Conservation (phyloP, 35 echinoderm and acorn worm species). For the Stichopus chloronotus region DNA sequence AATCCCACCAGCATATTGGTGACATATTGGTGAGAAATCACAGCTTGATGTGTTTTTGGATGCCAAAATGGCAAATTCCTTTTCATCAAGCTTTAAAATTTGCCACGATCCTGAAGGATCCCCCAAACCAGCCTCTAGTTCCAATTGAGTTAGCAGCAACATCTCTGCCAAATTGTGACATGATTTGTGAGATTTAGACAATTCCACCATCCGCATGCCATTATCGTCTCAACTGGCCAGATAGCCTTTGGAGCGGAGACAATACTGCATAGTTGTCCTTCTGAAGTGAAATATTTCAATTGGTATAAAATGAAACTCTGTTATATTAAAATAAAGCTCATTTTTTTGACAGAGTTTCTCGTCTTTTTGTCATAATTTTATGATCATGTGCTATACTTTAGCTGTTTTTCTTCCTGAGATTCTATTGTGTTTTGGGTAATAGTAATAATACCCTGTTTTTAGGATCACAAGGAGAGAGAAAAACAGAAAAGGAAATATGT, state of each 20-base stretch:
- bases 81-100: background rate
- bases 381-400: constrained; percentile 52
- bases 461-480: constrained; percentile 56
- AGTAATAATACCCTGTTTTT: constrained; percentile 48
- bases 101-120: background rate
- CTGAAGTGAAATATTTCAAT: constrained; percentile 51
- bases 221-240: background rate
- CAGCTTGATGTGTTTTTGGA: background rate
- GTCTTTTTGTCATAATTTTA: constrained; percentile 18
- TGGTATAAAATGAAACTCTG: constrained; percentile 42
- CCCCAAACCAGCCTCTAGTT: constrained; percentile 1
- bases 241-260: constrained; percentile 17
- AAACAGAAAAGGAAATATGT: constrained; percentile 55
- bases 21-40: background rate
- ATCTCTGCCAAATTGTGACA: background rate
- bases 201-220: constrained; percentile 32
- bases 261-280: constrained; percentile 52
- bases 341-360: constrained; percentile 11
- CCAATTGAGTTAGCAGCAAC: background rate
- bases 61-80: background rate
- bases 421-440: constrained; percentile 58
- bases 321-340: constrained; percentile 45
- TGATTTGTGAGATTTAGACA: background rate
- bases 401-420: constrained; percentile 54
- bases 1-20: background rate